Base-by-base conservation (phyloP, 2,113 vertebrate species). In the Trichomycterus rosablanca region DNA sequence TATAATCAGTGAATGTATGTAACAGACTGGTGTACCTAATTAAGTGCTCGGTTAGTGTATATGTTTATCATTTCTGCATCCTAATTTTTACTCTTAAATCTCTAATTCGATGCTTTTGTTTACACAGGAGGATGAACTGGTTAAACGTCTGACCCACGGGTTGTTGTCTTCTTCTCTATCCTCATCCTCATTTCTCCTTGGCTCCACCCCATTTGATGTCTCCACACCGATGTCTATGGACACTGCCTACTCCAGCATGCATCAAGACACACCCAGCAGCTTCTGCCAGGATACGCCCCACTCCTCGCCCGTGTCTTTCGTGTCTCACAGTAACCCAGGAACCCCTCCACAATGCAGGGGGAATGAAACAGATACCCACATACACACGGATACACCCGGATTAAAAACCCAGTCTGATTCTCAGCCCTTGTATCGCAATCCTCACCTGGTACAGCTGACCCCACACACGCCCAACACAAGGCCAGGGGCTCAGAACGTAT, bases 201-300 rank as follows among this genome's bases (percentile, higher is more conserved):
- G 64, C 20, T 89, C 86, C 56, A 95, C 93, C 68, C 93, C 93
- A 1, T 87, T 85, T 65, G 95, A 92, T 12, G 83, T 91, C 8
- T 79, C 83, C 32, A 97, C 96, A 0, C 94, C 96, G 0, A 91
- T 96, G 63, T 99, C 95, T 72, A 89, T 94, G 9, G 96, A 99
- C 77, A 99, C 96, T 0, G 94, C 93, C 65, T 97, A 97, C 71
- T 97, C 93, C 79, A 97, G 95, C 83, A 88, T 93, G 77, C 91
- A 89, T 58, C 92, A 95, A 28, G 96, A 97, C 69, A 99, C 96
- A 4, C 95, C 96, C 0, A 89, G 90, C 77, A 98, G 94, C 3
- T 93, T 90, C 8, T 88, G 91, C 59, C 89, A 92, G 83, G 91
- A 91, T 74, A 93, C 92, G 0, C 95, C 95, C 8, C 86, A 81